These are phyloP conservation scores for Pelodytes ibericus DNA, from an alignment of 2,797 vertebrate genomes.

Conservation along the genomic window DNA sequence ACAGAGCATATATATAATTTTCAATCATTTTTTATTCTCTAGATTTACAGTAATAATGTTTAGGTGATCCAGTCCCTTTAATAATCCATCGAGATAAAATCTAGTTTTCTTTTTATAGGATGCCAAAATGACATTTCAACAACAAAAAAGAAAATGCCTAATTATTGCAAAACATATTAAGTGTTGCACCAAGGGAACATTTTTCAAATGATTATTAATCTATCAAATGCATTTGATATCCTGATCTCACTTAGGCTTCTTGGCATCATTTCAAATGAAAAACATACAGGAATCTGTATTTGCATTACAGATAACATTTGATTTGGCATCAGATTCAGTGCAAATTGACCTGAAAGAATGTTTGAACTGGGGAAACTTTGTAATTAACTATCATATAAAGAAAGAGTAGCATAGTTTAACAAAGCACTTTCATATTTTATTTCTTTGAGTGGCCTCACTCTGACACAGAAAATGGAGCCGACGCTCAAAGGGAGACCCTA, in stretches of 20 bases:
- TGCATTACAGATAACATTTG: neutral
- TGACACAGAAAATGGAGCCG: too few species aligned
- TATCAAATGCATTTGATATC: neutral
- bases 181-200: neutral
- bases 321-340: neutral
- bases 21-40: too few species aligned
- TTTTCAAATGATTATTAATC: neutral
- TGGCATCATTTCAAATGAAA: neutral
- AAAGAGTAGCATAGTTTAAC: too few species aligned
- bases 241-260: neutral
- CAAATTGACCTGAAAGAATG: neutral
- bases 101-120: neutral
- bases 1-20: too few species aligned
- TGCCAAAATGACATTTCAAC: slow-evolving; percentile 6
- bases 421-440: too few species aligned
- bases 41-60: too few species aligned
- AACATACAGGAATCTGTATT: neutral
- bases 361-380: too few species aligned
- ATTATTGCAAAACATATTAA: slow-evolving; percentile 7
- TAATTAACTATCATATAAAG: too few species aligned
- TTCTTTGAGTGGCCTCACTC: too few species aligned
- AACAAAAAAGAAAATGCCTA: slow-evolving; percentile 17
- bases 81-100: slow-evolving; percentile 2
- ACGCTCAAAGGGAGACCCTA: too few species aligned
- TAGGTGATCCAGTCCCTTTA: too few species aligned